Evolutionary conservation across 2,888 invertebrate genomes (phyloP).

Genomic region (Pycnomerus fuliginosus): DNA sequence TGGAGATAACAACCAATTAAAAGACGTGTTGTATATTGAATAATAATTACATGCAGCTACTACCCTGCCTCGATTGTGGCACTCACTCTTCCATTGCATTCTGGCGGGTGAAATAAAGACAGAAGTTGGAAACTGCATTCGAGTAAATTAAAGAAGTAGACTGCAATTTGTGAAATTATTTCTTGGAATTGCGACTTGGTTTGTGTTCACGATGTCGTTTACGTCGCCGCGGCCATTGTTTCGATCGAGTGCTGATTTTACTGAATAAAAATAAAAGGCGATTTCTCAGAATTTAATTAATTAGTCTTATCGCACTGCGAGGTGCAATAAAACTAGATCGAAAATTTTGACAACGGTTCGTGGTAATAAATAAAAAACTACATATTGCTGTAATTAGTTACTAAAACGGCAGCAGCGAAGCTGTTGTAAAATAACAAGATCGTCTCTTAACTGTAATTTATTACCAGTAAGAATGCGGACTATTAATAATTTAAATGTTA

Average conservation of each 20-base stretch:
- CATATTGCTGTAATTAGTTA: no score
- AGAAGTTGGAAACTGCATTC: no score
- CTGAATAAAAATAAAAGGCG: slow-evolving; percentile 27
- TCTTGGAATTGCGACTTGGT: slow-evolving; percentile 46
- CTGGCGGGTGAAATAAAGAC: no score
- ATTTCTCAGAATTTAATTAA: slow-evolving; percentile 47
- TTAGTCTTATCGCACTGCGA: slow-evolving; percentile 42
- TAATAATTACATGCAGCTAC: slow-evolving; percentile 53
- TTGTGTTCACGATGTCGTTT: slow-evolving; percentile 24
- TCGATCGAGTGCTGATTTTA: slow-evolving; percentile 1
- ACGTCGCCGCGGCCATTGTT: slow-evolving; percentile 24
- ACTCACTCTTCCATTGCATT: no score
- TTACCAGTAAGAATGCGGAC: slow-evolving; percentile 46
- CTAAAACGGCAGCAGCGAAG: no score
- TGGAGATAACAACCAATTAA: slow-evolving; percentile 54
- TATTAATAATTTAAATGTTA: slow-evolving; percentile 57
- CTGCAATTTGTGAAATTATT: slow-evolving; percentile 55
- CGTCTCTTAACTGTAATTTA: slow-evolving; percentile 46
- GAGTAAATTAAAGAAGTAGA: slow-evolving; percentile 49
- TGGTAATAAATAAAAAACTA: no score
- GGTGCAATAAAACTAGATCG: neutral
- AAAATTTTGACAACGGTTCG: neutral
- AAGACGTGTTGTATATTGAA: slow-evolving; percentile 55
- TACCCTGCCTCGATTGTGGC: slow-evolving; percentile 37
- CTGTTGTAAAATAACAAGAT: slow-evolving; percentile 35